Conservation (phyloP, 1,140 invertebrate species). For the Cotesia vestalis region DNA sequence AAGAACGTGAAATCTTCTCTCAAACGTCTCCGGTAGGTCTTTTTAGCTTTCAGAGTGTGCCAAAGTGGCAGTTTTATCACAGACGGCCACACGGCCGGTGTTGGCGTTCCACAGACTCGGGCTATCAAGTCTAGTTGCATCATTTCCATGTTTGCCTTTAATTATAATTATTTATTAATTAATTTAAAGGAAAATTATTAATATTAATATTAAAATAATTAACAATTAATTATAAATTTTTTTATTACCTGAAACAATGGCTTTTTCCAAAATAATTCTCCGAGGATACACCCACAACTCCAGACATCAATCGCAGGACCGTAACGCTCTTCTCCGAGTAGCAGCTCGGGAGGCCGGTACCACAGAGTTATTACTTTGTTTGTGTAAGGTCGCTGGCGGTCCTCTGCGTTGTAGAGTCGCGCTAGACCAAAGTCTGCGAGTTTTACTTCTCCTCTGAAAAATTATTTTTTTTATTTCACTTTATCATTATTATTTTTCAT, state of each 20-base stretch:
- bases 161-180: conserved; percentile 55
- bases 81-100: conserved; percentile 96
- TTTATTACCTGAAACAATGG: conserved; percentile 88
- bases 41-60: conserved; percentile 92
- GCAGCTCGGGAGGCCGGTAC: conserved; percentile 97
- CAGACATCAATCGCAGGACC: conserved; percentile 99
- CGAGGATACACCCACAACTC: conserved; percentile 99
- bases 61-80: conserved; percentile 95
- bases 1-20: conserved; percentile 94
- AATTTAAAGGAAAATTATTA: too few relatives aligned
- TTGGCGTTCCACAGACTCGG: conserved; percentile 93
- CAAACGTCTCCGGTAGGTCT: conserved; percentile 85
- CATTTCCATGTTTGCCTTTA: conserved; percentile 89
- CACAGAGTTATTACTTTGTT: conserved; percentile 99
- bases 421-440: conserved; percentile 98
- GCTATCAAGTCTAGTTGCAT: conserved; percentile 96
- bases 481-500: too few relatives aligned
- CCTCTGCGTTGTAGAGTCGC: conserved; percentile 93
- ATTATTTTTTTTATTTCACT: conserved; percentile 8
- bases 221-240: conserved; percentile 13
- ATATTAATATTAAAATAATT: background rate
- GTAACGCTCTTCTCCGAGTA: conserved; percentile 97
- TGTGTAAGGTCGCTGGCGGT: conserved; percentile 94
- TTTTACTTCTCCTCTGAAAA: conserved; percentile 95
- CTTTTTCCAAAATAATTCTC: conserved; percentile 95